Percentiles rank a stretch among this genome's conserved stretches.
phyloP scores from a whole-genome alignment of 2,797 vertebrate genomes.

The Fistularia commersonii region DNA sequence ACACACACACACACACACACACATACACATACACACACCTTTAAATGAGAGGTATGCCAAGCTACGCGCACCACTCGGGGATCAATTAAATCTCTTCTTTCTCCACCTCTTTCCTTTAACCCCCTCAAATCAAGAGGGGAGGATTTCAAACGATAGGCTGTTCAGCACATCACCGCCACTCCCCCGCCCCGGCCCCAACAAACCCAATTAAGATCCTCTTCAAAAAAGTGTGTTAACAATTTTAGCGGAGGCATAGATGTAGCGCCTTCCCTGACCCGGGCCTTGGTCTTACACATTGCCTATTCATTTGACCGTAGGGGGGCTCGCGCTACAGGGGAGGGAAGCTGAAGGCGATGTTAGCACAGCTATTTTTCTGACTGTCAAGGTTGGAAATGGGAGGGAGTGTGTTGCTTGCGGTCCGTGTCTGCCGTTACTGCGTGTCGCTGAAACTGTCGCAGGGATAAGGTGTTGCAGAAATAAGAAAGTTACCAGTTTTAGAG shows the following conservation, averaged over 20 bases:
- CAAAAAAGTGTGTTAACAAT: conserved; percentile 70
- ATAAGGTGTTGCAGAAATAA: no score
- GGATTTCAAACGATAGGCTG: conserved; percentile 47
- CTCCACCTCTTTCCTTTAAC: conserved; percentile 54
- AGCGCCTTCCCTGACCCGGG: conserved; percentile 33
- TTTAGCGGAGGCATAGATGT: conserved; percentile 62
- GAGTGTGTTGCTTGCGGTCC: neutral
- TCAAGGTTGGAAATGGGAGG: neutral
- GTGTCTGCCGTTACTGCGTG: neutral
- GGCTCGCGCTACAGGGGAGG: conserved; percentile 12
- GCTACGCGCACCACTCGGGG: conserved; percentile 54
- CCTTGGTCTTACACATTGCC: conserved; percentile 15
- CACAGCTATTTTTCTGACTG: conserved; percentile 7
- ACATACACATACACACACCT: conserved; percentile 21
- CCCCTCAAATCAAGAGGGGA: conserved; percentile 51
- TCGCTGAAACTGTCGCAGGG: neutral
- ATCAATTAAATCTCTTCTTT: conserved; percentile 69
- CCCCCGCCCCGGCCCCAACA: conserved; percentile 11
- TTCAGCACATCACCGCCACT: conserved; percentile 12
- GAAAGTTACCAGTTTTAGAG: no score
- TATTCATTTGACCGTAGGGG: conserved; percentile 13
- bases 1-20: neutral
- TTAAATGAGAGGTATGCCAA: conserved; percentile 42
- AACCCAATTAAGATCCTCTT: conserved; percentile 74
- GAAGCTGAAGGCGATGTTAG: conserved; percentile 12